Evolutionary conservation across 2,113 vertebrate genomes (phyloP).

Genomic region (Takifugu bimaculatus): DNA sequence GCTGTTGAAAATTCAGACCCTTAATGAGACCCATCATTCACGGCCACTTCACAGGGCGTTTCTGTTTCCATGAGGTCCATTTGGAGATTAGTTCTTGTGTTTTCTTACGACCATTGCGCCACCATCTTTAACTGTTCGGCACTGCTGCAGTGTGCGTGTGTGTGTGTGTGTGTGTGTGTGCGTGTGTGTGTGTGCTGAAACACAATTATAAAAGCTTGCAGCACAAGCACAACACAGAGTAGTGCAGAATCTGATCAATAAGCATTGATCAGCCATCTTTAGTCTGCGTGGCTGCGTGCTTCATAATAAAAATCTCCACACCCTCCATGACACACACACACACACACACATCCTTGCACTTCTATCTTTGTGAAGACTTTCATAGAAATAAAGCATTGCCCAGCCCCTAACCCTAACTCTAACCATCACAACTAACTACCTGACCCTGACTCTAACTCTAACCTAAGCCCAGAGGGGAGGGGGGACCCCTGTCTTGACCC

Average conservation of each 20-base stretch:
- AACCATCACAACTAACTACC: no score
- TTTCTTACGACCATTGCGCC: slow-evolving; percentile 11
- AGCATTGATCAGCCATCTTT: slow-evolving; percentile 65
- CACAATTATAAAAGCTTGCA: slow-evolving; percentile 33
- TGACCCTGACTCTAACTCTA: no score
- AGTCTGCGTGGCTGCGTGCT: slow-evolving; percentile 50
- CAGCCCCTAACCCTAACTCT: no score
- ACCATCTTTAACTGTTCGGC: slow-evolving; percentile 48
- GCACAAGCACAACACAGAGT: slow-evolving; percentile 7
- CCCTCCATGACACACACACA: slow-evolving; percentile 26
- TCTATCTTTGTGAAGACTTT: no score
- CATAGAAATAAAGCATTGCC: background rate
- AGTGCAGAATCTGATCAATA: slow-evolving; percentile 49
- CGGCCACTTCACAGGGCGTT: slow-evolving; percentile 1
- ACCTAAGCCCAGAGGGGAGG: no score
- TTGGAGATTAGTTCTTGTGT: background rate
- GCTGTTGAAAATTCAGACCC: slow-evolving; percentile 19
- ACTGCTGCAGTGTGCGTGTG: slow-evolving; percentile 47
- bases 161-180: slow-evolving; percentile 9
- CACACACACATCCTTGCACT: slow-evolving; percentile 4
- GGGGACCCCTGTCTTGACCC: no score
- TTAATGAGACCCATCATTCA: slow-evolving; percentile 10
- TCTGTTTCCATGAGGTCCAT: background rate
- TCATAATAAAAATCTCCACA: slow-evolving; percentile 67
- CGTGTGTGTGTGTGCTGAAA: slow-evolving; percentile 12